A percentile compares a stretch with the other conserved stretches of the same genome.
Evolutionary conservation across 2,797 vertebrate species (phyloP).

Genomic region (Miichthys miiuy): DNA sequence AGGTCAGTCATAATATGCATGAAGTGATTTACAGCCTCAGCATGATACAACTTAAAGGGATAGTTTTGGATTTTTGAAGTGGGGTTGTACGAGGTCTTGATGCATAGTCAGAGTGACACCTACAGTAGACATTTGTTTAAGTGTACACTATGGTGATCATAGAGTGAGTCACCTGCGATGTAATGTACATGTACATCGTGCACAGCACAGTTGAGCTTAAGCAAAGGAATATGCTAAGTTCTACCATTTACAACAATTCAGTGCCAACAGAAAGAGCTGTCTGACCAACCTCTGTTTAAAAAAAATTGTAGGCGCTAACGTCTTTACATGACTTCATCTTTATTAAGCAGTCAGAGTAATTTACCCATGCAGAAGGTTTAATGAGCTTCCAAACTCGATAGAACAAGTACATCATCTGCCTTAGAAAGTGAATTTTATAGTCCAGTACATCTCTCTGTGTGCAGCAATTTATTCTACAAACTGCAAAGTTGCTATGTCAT

Average conservation of each 20-base stretch:
- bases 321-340: background rate
- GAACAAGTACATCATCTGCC: constrained; percentile 14
- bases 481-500: background rate
- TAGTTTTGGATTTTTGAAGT: too few species aligned
- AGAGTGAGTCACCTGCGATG: too few species aligned
- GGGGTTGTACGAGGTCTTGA: too few species aligned
- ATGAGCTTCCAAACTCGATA: background rate
- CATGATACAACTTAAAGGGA: background rate
- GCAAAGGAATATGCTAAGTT: too few species aligned
- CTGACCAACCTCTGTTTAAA: too few species aligned
- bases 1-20: constrained; percentile 17
- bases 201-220: too few species aligned
- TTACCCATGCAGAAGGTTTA: background rate
- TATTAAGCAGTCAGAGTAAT: constrained; percentile 16
- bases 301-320: background rate
- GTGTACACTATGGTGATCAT: too few species aligned
- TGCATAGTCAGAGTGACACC: too few species aligned
- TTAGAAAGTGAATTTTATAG: background rate
- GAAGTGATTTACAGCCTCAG: constrained; percentile 11
- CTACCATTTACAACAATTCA: too few species aligned
- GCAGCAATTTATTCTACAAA: background rate
- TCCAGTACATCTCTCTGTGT: background rate
- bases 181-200: too few species aligned
- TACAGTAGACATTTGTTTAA: too few species aligned
- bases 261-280: too few species aligned